Percentiles rank a stretch among this genome's conserved stretches.
Conservation (phyloP, 2,113 vertebrate genomes). For the Cryptomyrus ogoouensis region DNA sequence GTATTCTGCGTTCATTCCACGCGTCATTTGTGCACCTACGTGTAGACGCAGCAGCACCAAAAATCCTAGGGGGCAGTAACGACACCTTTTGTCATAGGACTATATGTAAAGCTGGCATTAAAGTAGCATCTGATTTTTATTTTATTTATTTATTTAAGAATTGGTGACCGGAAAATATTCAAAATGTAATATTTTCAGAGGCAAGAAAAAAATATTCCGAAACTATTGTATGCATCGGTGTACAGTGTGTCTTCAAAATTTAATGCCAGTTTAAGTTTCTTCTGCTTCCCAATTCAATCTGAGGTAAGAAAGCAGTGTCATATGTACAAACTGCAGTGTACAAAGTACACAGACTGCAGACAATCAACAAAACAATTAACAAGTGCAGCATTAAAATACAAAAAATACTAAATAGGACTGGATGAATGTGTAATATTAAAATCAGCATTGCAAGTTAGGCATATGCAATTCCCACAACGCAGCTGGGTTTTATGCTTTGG, state of each 20-base stretch:
- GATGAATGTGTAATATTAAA: background rate
- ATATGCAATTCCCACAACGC: background rate
- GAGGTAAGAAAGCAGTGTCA: background rate
- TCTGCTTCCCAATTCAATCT: too few relatives aligned
- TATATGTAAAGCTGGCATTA: background rate
- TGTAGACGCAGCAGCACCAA: background rate
- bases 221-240: background rate
- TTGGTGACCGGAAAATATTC: background rate
- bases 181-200: background rate
- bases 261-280: background rate
- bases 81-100: background rate
- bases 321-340: background rate
- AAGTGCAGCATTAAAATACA: background rate
- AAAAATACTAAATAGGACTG: background rate
- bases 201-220: background rate
- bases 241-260: background rate
- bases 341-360: background rate
- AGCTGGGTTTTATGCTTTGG: background rate
- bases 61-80: background rate
- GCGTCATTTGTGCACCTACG: background rate
- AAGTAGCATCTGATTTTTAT: background rate
- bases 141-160: background rate
- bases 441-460: background rate
- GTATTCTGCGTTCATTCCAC: background rate
- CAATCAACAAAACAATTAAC: background rate